Base-by-base conservation (phyloP, 2,797 vertebrate genomes). In the Ctenopoma multispine region DNA sequence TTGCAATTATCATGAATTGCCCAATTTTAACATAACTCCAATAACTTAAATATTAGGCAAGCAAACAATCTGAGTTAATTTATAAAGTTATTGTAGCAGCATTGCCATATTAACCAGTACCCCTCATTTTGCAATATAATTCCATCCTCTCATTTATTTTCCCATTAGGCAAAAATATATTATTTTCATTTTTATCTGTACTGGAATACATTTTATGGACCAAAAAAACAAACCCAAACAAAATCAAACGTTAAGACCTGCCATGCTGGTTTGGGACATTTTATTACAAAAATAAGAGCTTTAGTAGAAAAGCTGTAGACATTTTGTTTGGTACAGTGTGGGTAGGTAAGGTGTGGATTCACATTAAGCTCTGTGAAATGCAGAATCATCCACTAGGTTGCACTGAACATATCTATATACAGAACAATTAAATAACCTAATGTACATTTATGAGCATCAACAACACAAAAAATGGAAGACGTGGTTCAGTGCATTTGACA, bases 241-340 rank as follows among this genome's bases (percentile, higher is more conserved):
- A 34, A 34, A 9, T 34, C 7, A 34, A 88, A 80, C 54, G 34
- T 65, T 69, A 53, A 81, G 72, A 77, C 79, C 65, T 77, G 72
- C 72, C 69, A 50, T 41, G 49, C 79, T 53, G 53, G 69, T 72
- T 60, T 55, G 71, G 54, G 68, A 69, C 54, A 72, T 47, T 71
- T 69, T 56, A 23, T 82, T 93, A 93, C 41, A 93, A 94, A 93
- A 93, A 93, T 93, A 94, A 75, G 82, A 80, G 86, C 88, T 92
- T 88, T 87, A 87, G 85, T 93, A 92, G 67, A 94, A 93, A 94
- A 90, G 81, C 88, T 86, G 83, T 60, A 13, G 71, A 64, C 56
- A 4, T 76, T 7, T 78, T 54, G 79, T 85, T 83, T 72, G 76
- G 77, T 88, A 57, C 63, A 51, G 61, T 63, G 49, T 66, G 63